phyloP scores from a whole-genome alignment of 2,113 vertebrate genomes.

The Monarcha castaneiventris region DNA sequence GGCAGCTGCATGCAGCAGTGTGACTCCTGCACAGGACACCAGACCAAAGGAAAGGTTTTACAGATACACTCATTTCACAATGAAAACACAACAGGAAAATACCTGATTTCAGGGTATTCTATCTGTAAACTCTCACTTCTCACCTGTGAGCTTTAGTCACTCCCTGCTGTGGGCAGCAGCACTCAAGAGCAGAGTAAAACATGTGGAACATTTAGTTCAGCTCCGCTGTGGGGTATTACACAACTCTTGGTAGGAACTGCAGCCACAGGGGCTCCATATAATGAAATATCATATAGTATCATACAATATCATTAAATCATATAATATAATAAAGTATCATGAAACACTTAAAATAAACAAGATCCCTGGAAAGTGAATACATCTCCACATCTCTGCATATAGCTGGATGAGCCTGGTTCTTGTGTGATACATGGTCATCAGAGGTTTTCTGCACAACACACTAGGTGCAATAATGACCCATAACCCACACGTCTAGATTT shows the following conservation, averaged over 20 bases:
- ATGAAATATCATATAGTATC: neutral
- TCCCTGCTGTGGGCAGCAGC: neutral
- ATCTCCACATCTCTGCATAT: neutral
- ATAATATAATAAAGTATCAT: neutral
- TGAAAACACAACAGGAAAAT: neutral
- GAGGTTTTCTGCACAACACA: neutral
- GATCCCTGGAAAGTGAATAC: neutral
- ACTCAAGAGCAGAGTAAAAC: neutral
- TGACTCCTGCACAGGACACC: neutral
- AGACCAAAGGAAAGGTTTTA: neutral
- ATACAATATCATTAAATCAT: neutral
- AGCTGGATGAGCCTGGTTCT: neutral
- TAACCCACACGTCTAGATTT: neutral
- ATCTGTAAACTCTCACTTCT: neutral
- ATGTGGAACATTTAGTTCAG: neutral
- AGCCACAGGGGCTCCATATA: neutral
- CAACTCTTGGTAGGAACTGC: neutral
- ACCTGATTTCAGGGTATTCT: neutral
- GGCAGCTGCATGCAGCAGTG: neutral
- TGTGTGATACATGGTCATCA: fast-evolving
- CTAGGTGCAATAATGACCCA: neutral
- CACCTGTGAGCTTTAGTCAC: neutral
- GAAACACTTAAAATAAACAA: neutral
- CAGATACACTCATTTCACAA: fast-evolving
- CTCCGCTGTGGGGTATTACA: neutral